phyloP scores from a whole-genome alignment of 2,888 invertebrate genomes.

The Sturmia bella region DNA sequence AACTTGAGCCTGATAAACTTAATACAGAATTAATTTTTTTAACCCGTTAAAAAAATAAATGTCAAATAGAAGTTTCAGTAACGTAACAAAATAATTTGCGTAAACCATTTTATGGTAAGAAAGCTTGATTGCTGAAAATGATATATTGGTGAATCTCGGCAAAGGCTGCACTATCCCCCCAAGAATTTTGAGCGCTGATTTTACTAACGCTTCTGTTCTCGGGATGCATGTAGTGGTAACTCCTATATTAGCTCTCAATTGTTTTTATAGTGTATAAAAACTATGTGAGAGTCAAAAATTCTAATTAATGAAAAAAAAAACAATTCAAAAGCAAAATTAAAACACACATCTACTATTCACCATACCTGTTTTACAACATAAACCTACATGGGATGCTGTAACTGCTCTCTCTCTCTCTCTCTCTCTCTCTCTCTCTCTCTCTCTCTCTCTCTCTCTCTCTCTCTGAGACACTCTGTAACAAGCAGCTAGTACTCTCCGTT shows the following conservation, averaged over 20 bases:
- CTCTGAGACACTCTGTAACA: not conserved
- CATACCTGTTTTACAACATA: slow-evolving; percentile 67
- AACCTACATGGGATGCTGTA: slow-evolving; percentile 67
- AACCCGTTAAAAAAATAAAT: no score
- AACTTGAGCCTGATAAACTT: no score
- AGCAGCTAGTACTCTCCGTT: not conserved
- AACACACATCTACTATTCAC: slow-evolving; percentile 36
- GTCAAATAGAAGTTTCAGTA: no score
- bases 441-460: no score
- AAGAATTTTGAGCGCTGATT: not conserved
- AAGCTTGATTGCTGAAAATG: no score
- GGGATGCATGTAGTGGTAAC: slow-evolving; percentile 30
- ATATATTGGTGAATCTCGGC: no score
- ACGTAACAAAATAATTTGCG: no score
- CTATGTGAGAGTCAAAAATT: slow-evolving; percentile 56
- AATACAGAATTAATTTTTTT: no score
- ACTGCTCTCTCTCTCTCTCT: slow-evolving; percentile 12
- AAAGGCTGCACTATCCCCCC: not conserved
- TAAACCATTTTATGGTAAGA: no score
- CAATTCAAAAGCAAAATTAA: slow-evolving; percentile 19
- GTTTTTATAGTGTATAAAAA: slow-evolving; percentile 47
- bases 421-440: not conserved
- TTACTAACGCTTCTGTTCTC: slow-evolving; percentile 55
- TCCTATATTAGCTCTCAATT: slow-evolving; percentile 64
- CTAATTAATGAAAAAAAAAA: slow-evolving; percentile 56